Evolutionary conservation across 2,113 vertebrate genomes (phyloP).

Genomic region (Cyphomyrus plagiostoma): DNA sequence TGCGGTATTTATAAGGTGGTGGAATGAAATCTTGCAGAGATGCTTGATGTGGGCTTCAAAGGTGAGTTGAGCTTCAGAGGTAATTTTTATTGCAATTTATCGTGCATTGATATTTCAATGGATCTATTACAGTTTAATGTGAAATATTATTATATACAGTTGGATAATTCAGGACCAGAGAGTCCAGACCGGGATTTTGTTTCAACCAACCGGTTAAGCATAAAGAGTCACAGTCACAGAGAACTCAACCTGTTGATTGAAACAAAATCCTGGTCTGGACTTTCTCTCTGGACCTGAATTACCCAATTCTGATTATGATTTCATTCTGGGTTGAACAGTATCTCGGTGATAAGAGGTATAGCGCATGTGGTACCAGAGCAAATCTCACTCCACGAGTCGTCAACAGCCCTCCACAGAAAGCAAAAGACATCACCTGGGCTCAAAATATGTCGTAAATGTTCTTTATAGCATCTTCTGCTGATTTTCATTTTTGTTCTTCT

Average conservation of each 20-base stretch:
- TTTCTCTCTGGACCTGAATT: too few species aligned
- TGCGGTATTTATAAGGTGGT: too few species aligned
- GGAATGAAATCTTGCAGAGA: too few species aligned
- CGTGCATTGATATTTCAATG: not conserved
- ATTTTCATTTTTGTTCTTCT: not conserved
- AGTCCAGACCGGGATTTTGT: too few species aligned
- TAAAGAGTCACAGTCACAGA: too few species aligned
- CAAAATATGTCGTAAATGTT: not conserved
- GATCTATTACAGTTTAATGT: not conserved
- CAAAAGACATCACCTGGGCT: not conserved
- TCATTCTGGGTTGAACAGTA: not conserved
- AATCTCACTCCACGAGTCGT: not conserved
- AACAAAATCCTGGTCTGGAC: too few species aligned
- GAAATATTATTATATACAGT: not conserved
- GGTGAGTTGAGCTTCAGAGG: too few species aligned
- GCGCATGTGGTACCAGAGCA: not conserved
- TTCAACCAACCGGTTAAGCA: too few species aligned
- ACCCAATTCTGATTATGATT: not conserved
- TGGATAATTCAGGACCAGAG: too few species aligned
- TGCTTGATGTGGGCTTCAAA: too few species aligned
- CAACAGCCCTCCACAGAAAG: not conserved
- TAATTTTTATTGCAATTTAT: not conserved
- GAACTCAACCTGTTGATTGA: too few species aligned
- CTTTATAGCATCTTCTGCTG: not conserved
- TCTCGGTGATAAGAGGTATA: not conserved